phyloP scores from a whole-genome alignment of 2,888 invertebrate species.

The Trilocha varians region DNA sequence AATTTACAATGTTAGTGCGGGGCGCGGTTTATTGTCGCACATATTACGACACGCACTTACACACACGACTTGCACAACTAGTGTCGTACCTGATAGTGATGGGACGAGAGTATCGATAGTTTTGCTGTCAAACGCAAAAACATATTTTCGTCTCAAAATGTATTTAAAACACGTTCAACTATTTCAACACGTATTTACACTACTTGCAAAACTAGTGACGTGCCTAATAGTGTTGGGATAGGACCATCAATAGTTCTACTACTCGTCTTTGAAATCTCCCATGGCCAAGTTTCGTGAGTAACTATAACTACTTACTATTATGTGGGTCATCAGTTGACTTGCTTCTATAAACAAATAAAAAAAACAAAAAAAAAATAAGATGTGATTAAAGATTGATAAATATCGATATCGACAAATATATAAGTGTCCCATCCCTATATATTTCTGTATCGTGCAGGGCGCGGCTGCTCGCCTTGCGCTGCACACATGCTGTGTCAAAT shows the following conservation, averaged over 20 bases:
- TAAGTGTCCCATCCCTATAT: constrained; percentile 19
- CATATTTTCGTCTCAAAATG: too few species aligned
- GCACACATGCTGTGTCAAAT: constrained; percentile 25
- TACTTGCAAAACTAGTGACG: too few species aligned
- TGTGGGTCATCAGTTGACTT: too few species aligned
- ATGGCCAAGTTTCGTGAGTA: too few species aligned
- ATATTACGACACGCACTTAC: constrained; percentile 5
- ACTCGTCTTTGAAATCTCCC: too few species aligned
- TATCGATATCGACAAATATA: constrained; percentile 4
- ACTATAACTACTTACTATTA: too few species aligned
- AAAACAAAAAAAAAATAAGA: not conserved
- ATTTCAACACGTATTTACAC: too few species aligned
- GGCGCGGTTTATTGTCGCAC: constrained; percentile 1
- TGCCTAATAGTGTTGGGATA: too few species aligned
- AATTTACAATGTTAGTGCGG: constrained; percentile 1
- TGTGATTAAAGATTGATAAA: not conserved
- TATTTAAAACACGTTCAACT: too few species aligned
- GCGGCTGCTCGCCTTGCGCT: constrained; percentile 43
- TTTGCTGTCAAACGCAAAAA: too few species aligned
- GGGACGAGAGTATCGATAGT: too few species aligned
- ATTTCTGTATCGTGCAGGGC: constrained; percentile 25
- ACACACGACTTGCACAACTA: constrained; percentile 7
- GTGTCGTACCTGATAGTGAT: not conserved
- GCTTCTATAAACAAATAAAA: not conserved
- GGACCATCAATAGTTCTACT: too few species aligned